Conservation (phyloP, 2,888 invertebrate species). For the Drosophila stalkeri region DNA sequence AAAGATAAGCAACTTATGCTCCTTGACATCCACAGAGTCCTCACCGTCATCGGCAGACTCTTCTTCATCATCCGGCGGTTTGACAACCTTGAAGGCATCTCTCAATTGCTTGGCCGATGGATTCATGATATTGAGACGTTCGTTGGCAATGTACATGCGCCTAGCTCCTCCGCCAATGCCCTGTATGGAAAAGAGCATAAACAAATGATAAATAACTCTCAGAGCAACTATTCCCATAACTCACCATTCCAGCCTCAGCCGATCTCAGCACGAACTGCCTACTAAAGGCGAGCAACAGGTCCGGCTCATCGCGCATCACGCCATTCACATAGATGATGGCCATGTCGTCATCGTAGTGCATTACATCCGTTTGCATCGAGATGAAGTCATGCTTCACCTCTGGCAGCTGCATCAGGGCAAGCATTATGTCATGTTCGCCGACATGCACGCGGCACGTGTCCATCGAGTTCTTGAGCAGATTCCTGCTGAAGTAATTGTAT, state of each 20-base stretch:
- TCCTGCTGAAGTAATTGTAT: constrained; percentile 72
- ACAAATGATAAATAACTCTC: neutral
- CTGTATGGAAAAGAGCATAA: constrained; percentile 50
- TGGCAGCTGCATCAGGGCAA: constrained; percentile 74
- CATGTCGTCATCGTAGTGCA: constrained; percentile 48
- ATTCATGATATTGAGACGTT: constrained; percentile 74
- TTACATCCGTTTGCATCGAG: constrained; percentile 74
- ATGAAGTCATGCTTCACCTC: constrained; percentile 72
- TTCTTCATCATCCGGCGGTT: neutral
- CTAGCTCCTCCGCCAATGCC: constrained; percentile 61
- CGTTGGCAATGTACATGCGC: constrained; percentile 77
- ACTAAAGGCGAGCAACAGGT: constrained; percentile 59
- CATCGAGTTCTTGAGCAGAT: constrained; percentile 66
- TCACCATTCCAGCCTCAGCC: constrained; percentile 37
- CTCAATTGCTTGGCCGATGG: constrained; percentile 63
- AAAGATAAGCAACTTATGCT: constrained; percentile 76
- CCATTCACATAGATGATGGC: constrained; percentile 54
- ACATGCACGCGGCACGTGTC: constrained; percentile 65
- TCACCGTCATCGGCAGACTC: neutral
- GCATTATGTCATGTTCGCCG: constrained; percentile 74
- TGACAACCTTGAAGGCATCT: constrained; percentile 71
- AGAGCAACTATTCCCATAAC: neutral
- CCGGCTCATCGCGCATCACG: constrained; percentile 52
- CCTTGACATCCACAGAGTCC: constrained; percentile 65
- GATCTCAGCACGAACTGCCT: constrained; percentile 65